phyloP scores from a whole-genome alignment of 2,888 invertebrate species.

The Reticulitermes lucifugus region DNA sequence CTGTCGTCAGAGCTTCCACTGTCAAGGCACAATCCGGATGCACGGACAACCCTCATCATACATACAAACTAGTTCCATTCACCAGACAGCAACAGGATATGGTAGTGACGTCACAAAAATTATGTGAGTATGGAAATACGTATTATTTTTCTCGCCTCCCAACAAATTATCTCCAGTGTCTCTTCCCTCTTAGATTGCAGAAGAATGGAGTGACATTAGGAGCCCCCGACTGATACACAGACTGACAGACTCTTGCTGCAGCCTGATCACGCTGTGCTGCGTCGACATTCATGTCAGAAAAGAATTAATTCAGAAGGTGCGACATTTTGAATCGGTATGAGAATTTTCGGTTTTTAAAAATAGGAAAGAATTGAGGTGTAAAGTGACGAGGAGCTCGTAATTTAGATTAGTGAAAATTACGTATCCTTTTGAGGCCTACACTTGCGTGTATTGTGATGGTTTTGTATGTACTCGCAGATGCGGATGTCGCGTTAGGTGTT shows the following conservation, averaged over 20 bases:
- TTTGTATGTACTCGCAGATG: too few species aligned
- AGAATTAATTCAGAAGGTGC: not conserved
- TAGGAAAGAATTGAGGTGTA: too few species aligned
- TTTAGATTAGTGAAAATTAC: too few species aligned
- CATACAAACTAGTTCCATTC: not conserved
- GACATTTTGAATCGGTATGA: too few species aligned
- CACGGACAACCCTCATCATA: not conserved
- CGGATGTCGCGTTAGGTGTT: too few species aligned
- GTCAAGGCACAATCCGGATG: not conserved
- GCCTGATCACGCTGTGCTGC: too few species aligned
- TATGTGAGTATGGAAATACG: not conserved
- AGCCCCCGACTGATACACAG: not conserved
- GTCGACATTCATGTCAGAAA: not conserved
- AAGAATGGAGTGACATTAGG: not conserved
- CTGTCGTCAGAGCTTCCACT: not conserved
- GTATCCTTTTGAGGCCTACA: too few species aligned
- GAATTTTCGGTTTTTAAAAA: too few species aligned
- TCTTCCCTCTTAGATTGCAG: not conserved
- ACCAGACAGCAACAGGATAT: not conserved
- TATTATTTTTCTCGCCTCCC: not conserved
- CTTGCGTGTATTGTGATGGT: too few species aligned
- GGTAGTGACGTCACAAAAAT: not conserved
- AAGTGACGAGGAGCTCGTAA: too few species aligned
- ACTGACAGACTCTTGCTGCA: too few species aligned
- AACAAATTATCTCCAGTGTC: not conserved